Evolutionary conservation across 2,888 invertebrate species (phyloP).

Genomic region (Acleris laterana): DNA sequence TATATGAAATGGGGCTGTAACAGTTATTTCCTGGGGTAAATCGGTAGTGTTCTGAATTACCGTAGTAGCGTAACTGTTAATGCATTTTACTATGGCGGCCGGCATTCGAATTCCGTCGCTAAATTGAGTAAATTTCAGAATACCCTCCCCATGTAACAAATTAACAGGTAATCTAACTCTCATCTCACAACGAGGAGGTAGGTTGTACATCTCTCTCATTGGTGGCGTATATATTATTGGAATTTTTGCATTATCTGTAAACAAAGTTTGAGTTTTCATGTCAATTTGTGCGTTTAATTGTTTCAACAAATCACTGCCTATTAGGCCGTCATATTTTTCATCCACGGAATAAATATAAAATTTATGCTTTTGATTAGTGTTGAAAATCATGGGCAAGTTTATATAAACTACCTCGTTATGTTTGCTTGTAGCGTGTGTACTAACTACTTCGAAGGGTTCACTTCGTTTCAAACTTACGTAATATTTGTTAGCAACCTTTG

Average conservation of each 20-base stretch:
- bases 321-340: conserved; percentile 36
- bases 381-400: conserved; percentile 33
- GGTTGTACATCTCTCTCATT: neutral
- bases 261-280: conserved; percentile 32
- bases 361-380: conserved; percentile 20
- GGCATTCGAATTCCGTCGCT: conserved; percentile 34
- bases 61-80: conserved; percentile 36
- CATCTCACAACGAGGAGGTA: conserved; percentile 25
- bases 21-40: conserved; percentile 9
- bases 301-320: conserved; percentile 39
- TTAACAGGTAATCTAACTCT: conserved; percentile 36
- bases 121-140: conserved; percentile 38
- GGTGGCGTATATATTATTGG: conserved; percentile 35
- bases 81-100: conserved; percentile 16
- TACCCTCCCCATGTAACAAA: conserved; percentile 24
- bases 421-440: conserved; percentile 39
- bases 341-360: conserved; percentile 37
- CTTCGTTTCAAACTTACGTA: conserved; percentile 8
- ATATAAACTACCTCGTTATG: conserved; percentile 38
- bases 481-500: conserved; percentile 27
- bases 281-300: conserved; percentile 39
- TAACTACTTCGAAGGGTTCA: conserved; percentile 40
- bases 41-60: conserved; percentile 37
- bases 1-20: conserved; percentile 25
- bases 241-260: conserved; percentile 23